phyloP scores from a whole-genome alignment of 2,888 invertebrate genomes.

The Spisula solida region DNA sequence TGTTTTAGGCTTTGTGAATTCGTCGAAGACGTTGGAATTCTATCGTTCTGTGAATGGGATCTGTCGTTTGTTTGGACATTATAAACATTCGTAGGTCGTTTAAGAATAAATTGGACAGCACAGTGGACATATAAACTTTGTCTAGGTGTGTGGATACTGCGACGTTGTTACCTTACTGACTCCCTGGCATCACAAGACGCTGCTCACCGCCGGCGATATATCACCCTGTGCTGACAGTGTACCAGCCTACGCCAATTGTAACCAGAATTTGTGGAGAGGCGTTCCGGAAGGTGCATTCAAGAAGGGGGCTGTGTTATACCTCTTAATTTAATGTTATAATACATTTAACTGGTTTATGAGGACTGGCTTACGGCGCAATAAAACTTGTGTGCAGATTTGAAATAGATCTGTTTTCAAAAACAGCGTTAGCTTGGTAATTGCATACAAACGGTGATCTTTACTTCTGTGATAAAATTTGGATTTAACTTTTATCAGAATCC shows the following conservation, averaged over 20 bases:
- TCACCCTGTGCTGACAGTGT: not conserved
- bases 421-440: not conserved
- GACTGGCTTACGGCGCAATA: not conserved
- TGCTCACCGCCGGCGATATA: not conserved
- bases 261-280: not conserved
- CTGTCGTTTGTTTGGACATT: not conserved
- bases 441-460: not conserved
- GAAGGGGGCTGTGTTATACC: slow-evolving; percentile 21
- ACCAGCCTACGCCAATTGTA: not conserved
- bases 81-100: not conserved
- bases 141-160: not conserved
- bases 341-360: slow-evolving; percentile 9
- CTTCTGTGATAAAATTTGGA: slow-evolving; percentile 17
- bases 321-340: slow-evolving; percentile 17
- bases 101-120: not conserved
- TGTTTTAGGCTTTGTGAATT: slow-evolving; percentile 2
- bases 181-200: not conserved
- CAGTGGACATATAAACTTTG: not conserved
- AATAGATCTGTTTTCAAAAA: slow-evolving; percentile 11
- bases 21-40: not conserved
- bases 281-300: not conserved
- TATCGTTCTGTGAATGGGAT: not conserved
- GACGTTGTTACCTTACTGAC: not conserved
- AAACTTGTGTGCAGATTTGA: slow-evolving; percentile 13
- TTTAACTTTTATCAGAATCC: not conserved